Conservation (phyloP, 2,797 vertebrate genomes). For the Girardinus metallicus region DNA sequence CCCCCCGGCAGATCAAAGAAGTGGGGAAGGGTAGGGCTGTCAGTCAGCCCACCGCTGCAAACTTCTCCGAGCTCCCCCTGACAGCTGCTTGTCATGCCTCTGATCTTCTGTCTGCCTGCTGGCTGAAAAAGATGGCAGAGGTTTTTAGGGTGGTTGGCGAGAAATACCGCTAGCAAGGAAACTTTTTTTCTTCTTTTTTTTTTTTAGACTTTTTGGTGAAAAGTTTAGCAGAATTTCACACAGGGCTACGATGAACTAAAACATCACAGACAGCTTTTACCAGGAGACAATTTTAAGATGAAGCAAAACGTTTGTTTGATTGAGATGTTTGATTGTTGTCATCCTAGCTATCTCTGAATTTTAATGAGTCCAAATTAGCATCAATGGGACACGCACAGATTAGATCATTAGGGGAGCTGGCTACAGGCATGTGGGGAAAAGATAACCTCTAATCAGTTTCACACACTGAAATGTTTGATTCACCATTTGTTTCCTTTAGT, state of each 20-base stretch:
- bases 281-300: neutral
- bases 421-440: conserved; percentile 69
- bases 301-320: conserved; percentile 31
- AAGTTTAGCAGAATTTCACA: conserved; percentile 9
- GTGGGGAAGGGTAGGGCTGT: conserved; percentile 63
- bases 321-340: conserved; percentile 25
- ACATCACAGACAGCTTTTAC: neutral
- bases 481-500: conserved; percentile 49
- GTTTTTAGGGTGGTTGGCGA: conserved; percentile 26
- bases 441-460: conserved; percentile 69
- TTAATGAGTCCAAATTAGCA: conserved; percentile 63
- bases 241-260: neutral
- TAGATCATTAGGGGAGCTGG: conserved; percentile 59
- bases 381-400: conserved; percentile 50
- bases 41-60: conserved; percentile 65
- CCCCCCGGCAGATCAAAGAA: conserved; percentile 73
- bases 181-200: neutral
- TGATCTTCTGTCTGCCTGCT: conserved; percentile 70
- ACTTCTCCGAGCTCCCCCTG: conserved; percentile 70
- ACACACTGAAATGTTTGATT: conserved; percentile 60
- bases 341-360: conserved; percentile 32
- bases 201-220: conserved; percentile 36
- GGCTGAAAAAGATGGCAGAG: conserved; percentile 30
- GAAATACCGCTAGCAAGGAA: conserved; percentile 35
- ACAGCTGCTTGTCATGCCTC: conserved; percentile 74